Base-by-base conservation (phyloP, 2,888 invertebrate genomes). In the Stenotaenia linearis region DNA sequence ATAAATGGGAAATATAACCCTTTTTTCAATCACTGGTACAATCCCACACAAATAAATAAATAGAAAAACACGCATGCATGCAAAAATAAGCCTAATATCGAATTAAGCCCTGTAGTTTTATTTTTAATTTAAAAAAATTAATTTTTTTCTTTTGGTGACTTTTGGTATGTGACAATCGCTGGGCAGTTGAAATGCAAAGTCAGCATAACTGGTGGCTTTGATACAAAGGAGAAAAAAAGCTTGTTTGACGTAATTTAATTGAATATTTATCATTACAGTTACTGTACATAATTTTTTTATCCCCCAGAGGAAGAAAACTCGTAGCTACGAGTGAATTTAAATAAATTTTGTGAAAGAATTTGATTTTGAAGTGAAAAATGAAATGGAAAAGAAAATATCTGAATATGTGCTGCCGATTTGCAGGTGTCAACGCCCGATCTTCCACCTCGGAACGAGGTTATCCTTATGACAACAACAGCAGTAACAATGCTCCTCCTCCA, bases 401-500 rank as follows among this genome's bases (percentile, higher is more conserved):
- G 69, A 69, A 69, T 28, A 69, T 69, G 28, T 69, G 69, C 69
- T 69, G 69, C 69, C 69, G 69, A 28, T 69, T 69, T 69, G 25
- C 69, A 69, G 69, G 69, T 69, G 25, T 28, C 69, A 69, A 69
- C 69, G 69, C 69, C 69, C 69, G 69, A 25, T 69, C 69, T 69
- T 69, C 69, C 69, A 28, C 69, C 69, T 69, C 69, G 69, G 69
- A 69, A 69, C 69, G 69, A 69, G 69, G 69, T 69, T 69, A 69
- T 69, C 25, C 69, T 69, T 69, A 69, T 69, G 69, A 69, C 69
- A 69, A 69, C 69, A 69, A 28, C 69, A 69, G 69, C 69, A 69
- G 69, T 69, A 69, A 69, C 69, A 69, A 69, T 69, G 69, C 69
- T 69, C 69, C 69, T 69, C 69, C 69, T 69, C 69, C 69, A 69